Evolutionary conservation across 2,113 vertebrate genomes (phyloP).

Genomic region (Chaetura pelagica): DNA sequence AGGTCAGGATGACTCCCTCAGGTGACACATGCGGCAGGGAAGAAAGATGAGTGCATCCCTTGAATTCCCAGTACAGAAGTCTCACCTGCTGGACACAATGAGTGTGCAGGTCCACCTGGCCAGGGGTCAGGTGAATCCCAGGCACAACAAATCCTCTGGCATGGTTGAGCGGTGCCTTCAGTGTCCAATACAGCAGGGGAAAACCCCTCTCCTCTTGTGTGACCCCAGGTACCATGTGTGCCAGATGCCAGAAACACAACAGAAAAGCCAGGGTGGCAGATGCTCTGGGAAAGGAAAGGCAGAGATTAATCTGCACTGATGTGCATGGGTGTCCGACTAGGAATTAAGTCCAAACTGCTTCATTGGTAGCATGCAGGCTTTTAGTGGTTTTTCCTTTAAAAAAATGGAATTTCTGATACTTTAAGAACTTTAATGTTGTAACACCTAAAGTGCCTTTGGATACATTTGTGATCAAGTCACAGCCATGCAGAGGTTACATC

Average conservation of each 20-base stretch:
- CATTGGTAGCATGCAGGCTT: neutral
- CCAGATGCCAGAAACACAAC: neutral
- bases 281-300: neutral
- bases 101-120: neutral
- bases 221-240: rapidly evolving
- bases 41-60: neutral
- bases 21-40: neutral
- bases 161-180: neutral
- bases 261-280: neutral
- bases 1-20: neutral
- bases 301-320: neutral
- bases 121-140: neutral
- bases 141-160: neutral
- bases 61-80: neutral
- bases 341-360: neutral
- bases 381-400: neutral
- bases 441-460: neutral
- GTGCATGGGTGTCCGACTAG: rapidly evolving
- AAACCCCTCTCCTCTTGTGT: neutral
- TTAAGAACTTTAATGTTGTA: neutral
- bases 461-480: neutral
- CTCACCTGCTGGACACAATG: neutral
- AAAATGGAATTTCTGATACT: neutral
- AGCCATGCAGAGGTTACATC: neutral
- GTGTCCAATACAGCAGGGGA: neutral